These are phyloP conservation scores for Hyperoplus lanceolatus DNA, from an alignment of 2,797 vertebrate species.

Conservation along the genomic window DNA sequence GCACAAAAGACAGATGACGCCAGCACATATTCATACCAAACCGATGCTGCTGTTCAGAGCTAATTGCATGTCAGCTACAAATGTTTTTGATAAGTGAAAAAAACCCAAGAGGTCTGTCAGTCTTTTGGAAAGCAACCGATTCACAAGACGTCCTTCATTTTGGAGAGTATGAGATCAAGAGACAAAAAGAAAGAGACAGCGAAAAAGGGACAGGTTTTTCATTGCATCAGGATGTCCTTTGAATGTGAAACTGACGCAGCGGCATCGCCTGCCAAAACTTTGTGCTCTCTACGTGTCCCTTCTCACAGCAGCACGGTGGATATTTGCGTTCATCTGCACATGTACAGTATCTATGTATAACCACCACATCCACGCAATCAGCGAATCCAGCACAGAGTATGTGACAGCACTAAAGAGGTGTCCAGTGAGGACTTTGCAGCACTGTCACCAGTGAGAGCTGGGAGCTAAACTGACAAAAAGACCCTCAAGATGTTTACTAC, in stretches of 20 bases:
- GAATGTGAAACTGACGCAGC: constrained; percentile 10
- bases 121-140: constrained; percentile 17
- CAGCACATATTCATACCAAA: not conserved
- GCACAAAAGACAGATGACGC: constrained; percentile 7
- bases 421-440: constrained; percentile 22
- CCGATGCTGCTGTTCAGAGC: not conserved
- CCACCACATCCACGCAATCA: constrained; percentile 42
- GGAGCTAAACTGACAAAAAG: constrained; percentile 24
- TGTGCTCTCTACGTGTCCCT: constrained; percentile 38
- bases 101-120: not conserved
- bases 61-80: not conserved
- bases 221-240: constrained; percentile 52
- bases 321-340: constrained; percentile 6
- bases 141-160: constrained; percentile 43
- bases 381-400: constrained; percentile 11
- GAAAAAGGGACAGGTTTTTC: constrained; percentile 20
- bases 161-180: constrained; percentile 11
- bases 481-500: constrained; percentile 6
- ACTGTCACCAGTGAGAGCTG: constrained; percentile 17
- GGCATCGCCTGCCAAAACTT: constrained; percentile 32
- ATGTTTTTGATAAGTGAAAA: not conserved
- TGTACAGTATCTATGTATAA: constrained; percentile 37
- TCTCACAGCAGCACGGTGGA: constrained; percentile 31
- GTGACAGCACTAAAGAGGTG: constrained; percentile 53
- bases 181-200: not conserved